Conservation (phyloP, 2,888 invertebrate genomes). For the Crioceris asparagi region DNA sequence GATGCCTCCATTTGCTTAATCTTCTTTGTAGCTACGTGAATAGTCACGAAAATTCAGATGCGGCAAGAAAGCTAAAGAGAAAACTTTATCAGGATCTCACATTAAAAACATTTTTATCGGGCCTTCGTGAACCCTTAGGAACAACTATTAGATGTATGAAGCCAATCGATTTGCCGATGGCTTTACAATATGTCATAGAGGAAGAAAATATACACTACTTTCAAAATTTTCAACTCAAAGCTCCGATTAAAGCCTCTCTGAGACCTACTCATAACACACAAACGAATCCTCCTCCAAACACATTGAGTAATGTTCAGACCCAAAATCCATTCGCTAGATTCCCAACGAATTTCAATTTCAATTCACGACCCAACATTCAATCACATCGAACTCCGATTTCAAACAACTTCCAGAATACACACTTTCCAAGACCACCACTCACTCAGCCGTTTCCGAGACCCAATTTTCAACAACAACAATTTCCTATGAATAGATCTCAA, state of each 20-base stretch:
- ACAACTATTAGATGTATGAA: conserved; percentile 9
- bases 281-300: too few relatives aligned
- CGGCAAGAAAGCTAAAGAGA: conserved; percentile 4
- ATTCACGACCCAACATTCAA: conserved; percentile 1
- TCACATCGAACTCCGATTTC: too few relatives aligned
- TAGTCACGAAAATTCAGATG: conserved; percentile 7
- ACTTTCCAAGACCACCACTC: background rate
- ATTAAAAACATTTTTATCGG: conserved; percentile 8
- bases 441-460: background rate
- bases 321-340: background rate
- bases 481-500: conserved; percentile 2
- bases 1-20: conserved; percentile 10
- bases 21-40: conserved; percentile 9
- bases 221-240: too few relatives aligned
- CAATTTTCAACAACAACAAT: background rate
- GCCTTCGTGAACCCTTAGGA: conserved; percentile 6
- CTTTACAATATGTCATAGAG: conserved; percentile 7
- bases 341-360: background rate
- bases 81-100: conserved; percentile 8
- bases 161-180: conserved; percentile 2
- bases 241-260: background rate
- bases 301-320: too few relatives aligned
- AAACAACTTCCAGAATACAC: conserved; percentile 3
- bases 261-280: too few relatives aligned
- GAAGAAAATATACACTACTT: conserved; percentile 6